Percentiles rank a stretch among this genome's conserved stretches.
Conservation (phyloP, 2,888 invertebrate species). For the Protodeltote pygarga region DNA sequence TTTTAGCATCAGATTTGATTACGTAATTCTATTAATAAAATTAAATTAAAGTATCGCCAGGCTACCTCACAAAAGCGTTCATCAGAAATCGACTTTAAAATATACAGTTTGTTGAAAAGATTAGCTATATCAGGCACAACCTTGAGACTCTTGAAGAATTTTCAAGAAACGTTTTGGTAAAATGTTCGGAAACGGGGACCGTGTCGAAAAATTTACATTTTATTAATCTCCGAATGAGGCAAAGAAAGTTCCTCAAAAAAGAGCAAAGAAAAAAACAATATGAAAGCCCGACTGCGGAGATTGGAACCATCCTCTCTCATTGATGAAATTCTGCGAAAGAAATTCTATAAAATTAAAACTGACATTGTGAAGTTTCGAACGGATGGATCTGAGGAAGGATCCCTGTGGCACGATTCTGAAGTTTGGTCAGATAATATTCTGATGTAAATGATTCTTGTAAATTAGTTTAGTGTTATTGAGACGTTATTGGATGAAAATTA, state of each 20-base stretch:
- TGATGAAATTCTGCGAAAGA: conserved; percentile 47
- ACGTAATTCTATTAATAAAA: conserved; percentile 19
- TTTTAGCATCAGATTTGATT: conserved; percentile 35
- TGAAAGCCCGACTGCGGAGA: conserved; percentile 46
- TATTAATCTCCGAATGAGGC: conserved; percentile 65
- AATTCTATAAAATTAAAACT: conserved; percentile 47
- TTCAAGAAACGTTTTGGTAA: conserved; percentile 49
- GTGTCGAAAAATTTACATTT: conserved; percentile 66
- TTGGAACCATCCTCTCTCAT: conserved; percentile 44
- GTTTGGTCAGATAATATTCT: conserved; percentile 3
- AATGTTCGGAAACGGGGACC: conserved; percentile 56
- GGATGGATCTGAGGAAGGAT: neutral
- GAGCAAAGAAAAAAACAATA: conserved; percentile 50
- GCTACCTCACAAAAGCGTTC: conserved; percentile 14
- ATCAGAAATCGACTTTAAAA: conserved; percentile 42
- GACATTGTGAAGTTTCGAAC: conserved; percentile 20
- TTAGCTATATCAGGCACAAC: conserved; percentile 42
- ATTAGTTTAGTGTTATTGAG: neutral
- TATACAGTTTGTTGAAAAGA: conserved; percentile 50
- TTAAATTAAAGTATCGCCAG: conserved; percentile 21
- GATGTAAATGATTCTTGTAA: conserved; percentile 1
- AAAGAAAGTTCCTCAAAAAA: conserved; percentile 38
- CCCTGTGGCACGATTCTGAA: neutral
- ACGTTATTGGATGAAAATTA: neutral
- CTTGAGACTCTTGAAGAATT: conserved; percentile 34